Conservation (phyloP, 2,888 invertebrate species). For the Minunthozetes semirufus region DNA sequence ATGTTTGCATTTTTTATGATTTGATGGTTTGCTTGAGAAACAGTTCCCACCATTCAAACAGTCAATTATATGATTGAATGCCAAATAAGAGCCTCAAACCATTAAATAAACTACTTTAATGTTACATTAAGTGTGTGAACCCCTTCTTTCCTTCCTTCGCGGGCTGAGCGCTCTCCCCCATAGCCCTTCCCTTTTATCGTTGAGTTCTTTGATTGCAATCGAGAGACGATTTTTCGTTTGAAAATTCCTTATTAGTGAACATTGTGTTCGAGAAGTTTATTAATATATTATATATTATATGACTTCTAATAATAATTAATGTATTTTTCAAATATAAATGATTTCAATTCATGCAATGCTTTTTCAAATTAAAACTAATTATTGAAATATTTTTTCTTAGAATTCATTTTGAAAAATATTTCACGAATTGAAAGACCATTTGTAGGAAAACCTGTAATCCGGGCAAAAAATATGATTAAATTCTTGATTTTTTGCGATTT, state of each 20-base stretch:
- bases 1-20: neutral
- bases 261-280: neutral
- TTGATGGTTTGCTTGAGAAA: neutral
- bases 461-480: neutral
- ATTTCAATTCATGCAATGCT: neutral
- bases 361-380: neutral
- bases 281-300: neutral
- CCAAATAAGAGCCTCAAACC: constrained; percentile 13
- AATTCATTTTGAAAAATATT: neutral
- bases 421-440: neutral
- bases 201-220: constrained; percentile 4
- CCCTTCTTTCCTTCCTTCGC: constrained; percentile 10
- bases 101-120: constrained; percentile 19
- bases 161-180: neutral
- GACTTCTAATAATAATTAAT: neutral
- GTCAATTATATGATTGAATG: constrained; percentile 31
- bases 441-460: neutral
- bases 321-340: neutral
- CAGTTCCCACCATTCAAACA: constrained; percentile 21
- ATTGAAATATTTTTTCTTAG: neutral
- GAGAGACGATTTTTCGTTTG: neutral
- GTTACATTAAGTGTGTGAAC: constrained; percentile 24
- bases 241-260: neutral
- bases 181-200: constrained; percentile 16
- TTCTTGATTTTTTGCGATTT: neutral